phyloP scores from a whole-genome alignment of 2,888 invertebrate species.

The Sisyra terminalis region DNA sequence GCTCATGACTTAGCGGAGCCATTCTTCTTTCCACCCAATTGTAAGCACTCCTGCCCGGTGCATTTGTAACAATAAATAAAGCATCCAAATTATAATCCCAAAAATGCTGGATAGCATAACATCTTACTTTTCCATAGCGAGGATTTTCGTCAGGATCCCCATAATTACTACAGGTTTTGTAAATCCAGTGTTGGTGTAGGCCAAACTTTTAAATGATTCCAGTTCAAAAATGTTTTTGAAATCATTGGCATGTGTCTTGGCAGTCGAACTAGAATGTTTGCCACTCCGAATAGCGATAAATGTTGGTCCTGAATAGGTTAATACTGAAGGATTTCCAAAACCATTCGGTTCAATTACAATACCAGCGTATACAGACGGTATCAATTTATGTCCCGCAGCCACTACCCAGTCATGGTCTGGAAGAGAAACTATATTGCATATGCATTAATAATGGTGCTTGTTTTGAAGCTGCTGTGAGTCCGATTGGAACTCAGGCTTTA shows the following conservation, averaged over 20 bases:
- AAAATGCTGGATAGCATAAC: constrained; percentile 15
- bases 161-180: constrained; percentile 16
- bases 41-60: too few species aligned
- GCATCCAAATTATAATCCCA: too few species aligned
- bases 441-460: constrained; percentile 18
- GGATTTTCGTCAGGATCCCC: constrained; percentile 17
- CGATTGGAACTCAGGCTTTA: constrained; percentile 21
- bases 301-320: constrained; percentile 21
- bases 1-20: constrained; percentile 19
- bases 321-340: constrained; percentile 18
- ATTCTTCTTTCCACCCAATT: too few species aligned
- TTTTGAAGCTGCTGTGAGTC: constrained; percentile 23
- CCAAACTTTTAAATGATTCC: constrained; percentile 10
- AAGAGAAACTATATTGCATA: constrained; percentile 13
- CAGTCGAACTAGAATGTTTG: constrained; percentile 14
- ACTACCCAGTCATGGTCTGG: constrained; percentile 15
- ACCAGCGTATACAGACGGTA: constrained; percentile 14
- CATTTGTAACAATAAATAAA: too few species aligned
- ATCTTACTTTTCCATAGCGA: constrained; percentile 14
- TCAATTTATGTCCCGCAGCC: constrained; percentile 13
- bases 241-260: constrained; percentile 11
- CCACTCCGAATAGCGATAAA: constrained; percentile 17
- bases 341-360: constrained; percentile 14
- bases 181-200: constrained; percentile 12
- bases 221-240: constrained; percentile 8